A percentile compares a stretch with the other conserved stretches of the same genome.
Evolutionary conservation across 1,140 invertebrate genomes (phyloP).

Genomic region (Grapholita molesta): DNA sequence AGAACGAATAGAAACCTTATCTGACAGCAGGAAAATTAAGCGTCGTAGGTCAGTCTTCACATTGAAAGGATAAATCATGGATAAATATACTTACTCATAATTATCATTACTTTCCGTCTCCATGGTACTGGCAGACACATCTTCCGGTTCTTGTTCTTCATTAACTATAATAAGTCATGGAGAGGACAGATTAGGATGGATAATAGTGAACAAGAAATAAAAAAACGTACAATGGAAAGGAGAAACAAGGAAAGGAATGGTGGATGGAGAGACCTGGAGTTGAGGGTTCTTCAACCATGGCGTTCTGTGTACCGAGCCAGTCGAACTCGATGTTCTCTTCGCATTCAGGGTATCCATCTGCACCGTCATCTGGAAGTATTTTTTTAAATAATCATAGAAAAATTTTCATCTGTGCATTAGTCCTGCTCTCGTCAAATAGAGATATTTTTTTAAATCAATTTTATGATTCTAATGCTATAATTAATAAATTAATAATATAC

Average conservation of each 20-base stretch:
- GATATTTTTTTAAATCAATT: too few species aligned
- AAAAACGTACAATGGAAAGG: constrained; percentile 24
- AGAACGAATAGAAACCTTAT: too few species aligned
- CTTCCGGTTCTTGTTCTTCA: neutral
- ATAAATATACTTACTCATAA: neutral
- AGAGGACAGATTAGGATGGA: neutral
- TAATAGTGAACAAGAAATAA: constrained; percentile 23
- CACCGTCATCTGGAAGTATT: constrained; percentile 51
- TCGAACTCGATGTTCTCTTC: constrained; percentile 59
- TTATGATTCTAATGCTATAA: too few species aligned
- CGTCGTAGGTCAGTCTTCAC: neutral
- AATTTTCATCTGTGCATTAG: too few species aligned
- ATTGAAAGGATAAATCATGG: neutral
- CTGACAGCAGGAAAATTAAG: too few species aligned
- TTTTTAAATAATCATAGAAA: neutral
- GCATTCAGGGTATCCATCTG: constrained; percentile 49
- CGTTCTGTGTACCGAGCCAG: constrained; percentile 46
- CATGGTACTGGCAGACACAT: neutral
- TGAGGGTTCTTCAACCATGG: constrained; percentile 30
- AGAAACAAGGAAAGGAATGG: constrained; percentile 23
- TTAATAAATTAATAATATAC: too few species aligned
- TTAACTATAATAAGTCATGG: neutral
- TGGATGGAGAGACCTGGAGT: constrained; percentile 43
- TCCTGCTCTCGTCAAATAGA: too few species aligned
- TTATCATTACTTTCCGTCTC: neutral